Evolutionary conservation across 2,888 invertebrate genomes (phyloP).

Genomic region (Temnothorax rugatulus): DNA sequence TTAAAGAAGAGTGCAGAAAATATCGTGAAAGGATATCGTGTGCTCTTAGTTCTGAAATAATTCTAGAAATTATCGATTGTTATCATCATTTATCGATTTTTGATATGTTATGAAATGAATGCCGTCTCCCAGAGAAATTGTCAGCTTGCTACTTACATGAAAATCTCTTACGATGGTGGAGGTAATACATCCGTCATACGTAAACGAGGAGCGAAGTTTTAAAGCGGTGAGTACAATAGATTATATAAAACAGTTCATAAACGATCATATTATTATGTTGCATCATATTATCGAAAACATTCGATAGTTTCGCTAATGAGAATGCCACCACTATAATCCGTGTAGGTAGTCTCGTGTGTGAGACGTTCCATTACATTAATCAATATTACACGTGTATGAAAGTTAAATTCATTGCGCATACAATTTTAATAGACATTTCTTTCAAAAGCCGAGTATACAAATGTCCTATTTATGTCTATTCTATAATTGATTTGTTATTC

Average conservation of each 20-base stretch:
- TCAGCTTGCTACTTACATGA: constrained; percentile 2
- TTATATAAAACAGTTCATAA: neutral
- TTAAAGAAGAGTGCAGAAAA: neutral
- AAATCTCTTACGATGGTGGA: constrained; percentile 64
- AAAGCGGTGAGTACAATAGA: constrained; percentile 69
- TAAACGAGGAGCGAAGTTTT: constrained; percentile 51
- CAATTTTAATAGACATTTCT: neutral
- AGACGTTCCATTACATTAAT: neutral
- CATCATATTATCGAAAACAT: neutral
- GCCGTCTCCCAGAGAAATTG: neutral
- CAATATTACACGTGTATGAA: neutral
- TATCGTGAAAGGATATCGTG: neutral
- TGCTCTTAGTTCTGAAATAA: neutral
- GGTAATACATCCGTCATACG: constrained; percentile 61
- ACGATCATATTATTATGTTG: neutral
- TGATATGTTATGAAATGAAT: constrained; percentile 34
- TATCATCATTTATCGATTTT: neutral
- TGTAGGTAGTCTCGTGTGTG: neutral
- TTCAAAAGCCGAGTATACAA: neutral
- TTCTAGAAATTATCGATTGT: constrained; percentile 8
- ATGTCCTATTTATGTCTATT: neutral
- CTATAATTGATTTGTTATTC: neutral
- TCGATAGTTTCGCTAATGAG: neutral
- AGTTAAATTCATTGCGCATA: neutral
- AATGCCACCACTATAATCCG: neutral